phyloP scores from a whole-genome alignment of 2,888 invertebrate species.

The Nymphalis polychloros region DNA sequence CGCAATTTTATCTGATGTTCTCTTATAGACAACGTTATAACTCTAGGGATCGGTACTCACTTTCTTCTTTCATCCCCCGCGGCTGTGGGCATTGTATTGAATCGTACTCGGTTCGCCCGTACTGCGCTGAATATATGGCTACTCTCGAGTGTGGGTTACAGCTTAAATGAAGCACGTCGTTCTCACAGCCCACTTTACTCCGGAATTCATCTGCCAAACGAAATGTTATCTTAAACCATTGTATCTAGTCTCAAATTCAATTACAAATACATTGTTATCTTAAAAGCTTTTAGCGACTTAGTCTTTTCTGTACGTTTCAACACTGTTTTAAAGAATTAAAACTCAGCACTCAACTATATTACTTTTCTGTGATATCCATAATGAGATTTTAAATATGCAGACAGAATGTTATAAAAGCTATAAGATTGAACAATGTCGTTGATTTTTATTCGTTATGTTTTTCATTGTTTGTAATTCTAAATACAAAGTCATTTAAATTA shows the following conservation, averaged over 20 bases:
- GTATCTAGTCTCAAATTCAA: conserved; percentile 21
- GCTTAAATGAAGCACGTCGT: conserved; percentile 91
- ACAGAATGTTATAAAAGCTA: conserved; percentile 7
- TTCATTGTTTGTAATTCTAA: neutral
- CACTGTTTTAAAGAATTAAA: conserved; percentile 37
- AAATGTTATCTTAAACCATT: conserved; percentile 28
- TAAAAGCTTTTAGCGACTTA: conserved; percentile 33
- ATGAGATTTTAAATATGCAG: conserved; percentile 21
- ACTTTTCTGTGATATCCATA: conserved; percentile 25
- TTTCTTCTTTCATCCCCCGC: conserved; percentile 92
- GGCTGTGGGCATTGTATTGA: conserved; percentile 93
- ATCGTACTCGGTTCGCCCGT: conserved; percentile 93
- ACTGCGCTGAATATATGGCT: conserved; percentile 95
- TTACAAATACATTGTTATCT: conserved; percentile 20
- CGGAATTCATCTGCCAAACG: conserved; percentile 91
- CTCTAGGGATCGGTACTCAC: conserved; percentile 78
- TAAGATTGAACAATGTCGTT: neutral
- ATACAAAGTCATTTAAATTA: neutral
- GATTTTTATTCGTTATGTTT: neutral
- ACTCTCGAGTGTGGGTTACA: conserved; percentile 94
- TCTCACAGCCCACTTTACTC: conserved; percentile 96
- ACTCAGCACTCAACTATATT: conserved; percentile 33
- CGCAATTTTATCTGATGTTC: conserved; percentile 36
- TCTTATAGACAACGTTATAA: conserved; percentile 36
- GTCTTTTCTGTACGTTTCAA: conserved; percentile 31